Percentiles rank a stretch among this genome's conserved stretches.
phyloP scores from a whole-genome alignment of 2,888 invertebrate genomes.

The Campoletis raptor region DNA sequence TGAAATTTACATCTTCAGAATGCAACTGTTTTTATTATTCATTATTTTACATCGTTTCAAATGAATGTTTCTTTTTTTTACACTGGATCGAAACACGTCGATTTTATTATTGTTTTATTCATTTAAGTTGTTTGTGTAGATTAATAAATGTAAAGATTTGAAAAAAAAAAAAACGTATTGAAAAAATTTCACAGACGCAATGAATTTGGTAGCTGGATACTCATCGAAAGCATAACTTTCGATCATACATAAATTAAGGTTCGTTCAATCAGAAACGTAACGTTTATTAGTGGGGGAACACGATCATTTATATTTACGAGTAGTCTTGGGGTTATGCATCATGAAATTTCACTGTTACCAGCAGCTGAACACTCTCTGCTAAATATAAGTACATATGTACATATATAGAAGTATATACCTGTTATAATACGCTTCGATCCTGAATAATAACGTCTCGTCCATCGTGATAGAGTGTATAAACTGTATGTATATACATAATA shows the following conservation, averaged over 20 bases:
- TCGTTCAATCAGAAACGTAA: conserved; percentile 62
- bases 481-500: conserved; percentile 7
- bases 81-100: neutral
- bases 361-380: conserved; percentile 29
- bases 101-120: neutral
- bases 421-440: conserved; percentile 55
- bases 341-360: conserved; percentile 56
- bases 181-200: neutral
- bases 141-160: neutral
- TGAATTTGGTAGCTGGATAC: conserved; percentile 26
- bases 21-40: neutral
- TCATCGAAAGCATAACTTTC: conserved; percentile 10
- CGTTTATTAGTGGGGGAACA: conserved; percentile 57
- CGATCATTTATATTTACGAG: conserved; percentile 62
- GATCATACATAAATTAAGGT: conserved; percentile 31
- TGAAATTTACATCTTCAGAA: neutral
- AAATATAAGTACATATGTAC: neutral
- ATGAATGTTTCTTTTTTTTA: neutral
- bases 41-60: neutral
- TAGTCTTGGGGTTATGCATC: conserved; percentile 58
- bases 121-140: neutral
- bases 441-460: conserved; percentile 65
- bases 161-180: neutral
- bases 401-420: conserved; percentile 11
- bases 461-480: conserved; percentile 37